Conservation (phyloP, 2,797 vertebrate species). For the Sebastes baramenuke region DNA sequence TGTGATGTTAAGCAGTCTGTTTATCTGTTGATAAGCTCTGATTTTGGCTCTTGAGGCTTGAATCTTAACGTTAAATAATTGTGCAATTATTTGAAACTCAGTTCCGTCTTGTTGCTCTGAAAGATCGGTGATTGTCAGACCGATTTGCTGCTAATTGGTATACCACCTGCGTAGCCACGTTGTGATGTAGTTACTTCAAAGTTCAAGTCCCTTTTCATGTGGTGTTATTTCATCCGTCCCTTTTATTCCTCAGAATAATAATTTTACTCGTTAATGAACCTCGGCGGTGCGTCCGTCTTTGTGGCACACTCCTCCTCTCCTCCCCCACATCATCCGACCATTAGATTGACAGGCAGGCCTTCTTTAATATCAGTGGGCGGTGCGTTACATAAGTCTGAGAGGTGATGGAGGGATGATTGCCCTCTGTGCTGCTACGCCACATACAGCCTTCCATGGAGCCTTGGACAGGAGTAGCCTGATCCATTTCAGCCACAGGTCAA, state of each 20-base stretch:
- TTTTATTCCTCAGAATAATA: neutral
- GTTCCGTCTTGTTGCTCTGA: neutral
- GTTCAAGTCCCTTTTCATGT: neutral
- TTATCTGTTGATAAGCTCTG: neutral
- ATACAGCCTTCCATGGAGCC: conserved; percentile 1
- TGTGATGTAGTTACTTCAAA: neutral
- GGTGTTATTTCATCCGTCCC: neutral
- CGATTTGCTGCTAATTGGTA: neutral
- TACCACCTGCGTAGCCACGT: neutral
- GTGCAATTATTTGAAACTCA: neutral
- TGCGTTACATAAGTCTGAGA: conserved; percentile 46
- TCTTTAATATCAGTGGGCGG: conserved; percentile 51
- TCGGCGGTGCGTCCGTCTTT: neutral
- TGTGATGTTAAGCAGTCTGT: too few relatives aligned
- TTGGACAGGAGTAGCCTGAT: conserved; percentile 28
- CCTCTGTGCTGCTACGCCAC: conserved; percentile 37
- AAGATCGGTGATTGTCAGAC: neutral
- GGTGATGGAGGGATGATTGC: conserved; percentile 60
- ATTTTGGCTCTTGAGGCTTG: neutral
- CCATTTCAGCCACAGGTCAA: conserved; percentile 1
- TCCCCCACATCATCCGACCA: conserved; percentile 51
- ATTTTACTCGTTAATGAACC: conserved; percentile 39
- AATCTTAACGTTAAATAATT: neutral
- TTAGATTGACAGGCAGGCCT: conserved; percentile 49
- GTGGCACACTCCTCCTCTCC: conserved; percentile 33